Evolutionary conservation across 2,797 vertebrate species (phyloP).

Genomic region (Adelosebastes latens): DNA sequence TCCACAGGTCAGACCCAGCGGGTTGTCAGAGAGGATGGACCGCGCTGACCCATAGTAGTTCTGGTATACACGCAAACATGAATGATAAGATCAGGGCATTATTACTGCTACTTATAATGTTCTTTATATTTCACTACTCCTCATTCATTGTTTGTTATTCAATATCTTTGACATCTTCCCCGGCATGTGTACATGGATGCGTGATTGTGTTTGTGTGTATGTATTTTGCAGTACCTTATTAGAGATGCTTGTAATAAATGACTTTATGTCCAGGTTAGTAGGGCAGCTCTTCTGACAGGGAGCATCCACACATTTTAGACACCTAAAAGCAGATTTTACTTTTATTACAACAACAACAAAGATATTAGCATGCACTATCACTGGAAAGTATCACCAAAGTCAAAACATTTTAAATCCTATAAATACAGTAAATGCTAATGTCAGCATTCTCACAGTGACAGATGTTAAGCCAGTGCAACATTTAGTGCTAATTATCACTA

Average conservation of each 20-base stretch:
- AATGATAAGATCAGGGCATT: neutral
- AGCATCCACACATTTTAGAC: slow-evolving; percentile 95
- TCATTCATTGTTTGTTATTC: neutral
- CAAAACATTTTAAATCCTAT: too few species aligned
- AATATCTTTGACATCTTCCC: neutral
- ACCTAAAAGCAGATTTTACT: slow-evolving; percentile 76
- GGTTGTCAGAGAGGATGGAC: slow-evolving; percentile 95
- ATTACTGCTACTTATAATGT: neutral
- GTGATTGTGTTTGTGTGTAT: neutral
- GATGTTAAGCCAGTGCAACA: too few species aligned
- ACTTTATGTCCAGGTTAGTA: slow-evolving; percentile 94
- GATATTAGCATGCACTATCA: too few species aligned
- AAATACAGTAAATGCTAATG: too few species aligned
- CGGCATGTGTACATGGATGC: neutral
- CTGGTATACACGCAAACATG: slow-evolving; percentile 44
- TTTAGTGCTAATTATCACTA: too few species aligned
- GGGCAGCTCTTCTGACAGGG: slow-evolving; percentile 98
- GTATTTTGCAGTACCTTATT: slow-evolving; percentile 87
- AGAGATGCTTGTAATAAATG: slow-evolving; percentile 94
- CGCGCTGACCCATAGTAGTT: slow-evolving; percentile 91
- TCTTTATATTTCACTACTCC: neutral
- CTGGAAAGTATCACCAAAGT: too few species aligned
- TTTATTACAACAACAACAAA: neutral
- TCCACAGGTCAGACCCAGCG: slow-evolving; percentile 94
- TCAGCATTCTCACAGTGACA: too few species aligned